Evolutionary conservation across 2,888 invertebrate species (phyloP).

Genomic region (Plagiodera versicolora): DNA sequence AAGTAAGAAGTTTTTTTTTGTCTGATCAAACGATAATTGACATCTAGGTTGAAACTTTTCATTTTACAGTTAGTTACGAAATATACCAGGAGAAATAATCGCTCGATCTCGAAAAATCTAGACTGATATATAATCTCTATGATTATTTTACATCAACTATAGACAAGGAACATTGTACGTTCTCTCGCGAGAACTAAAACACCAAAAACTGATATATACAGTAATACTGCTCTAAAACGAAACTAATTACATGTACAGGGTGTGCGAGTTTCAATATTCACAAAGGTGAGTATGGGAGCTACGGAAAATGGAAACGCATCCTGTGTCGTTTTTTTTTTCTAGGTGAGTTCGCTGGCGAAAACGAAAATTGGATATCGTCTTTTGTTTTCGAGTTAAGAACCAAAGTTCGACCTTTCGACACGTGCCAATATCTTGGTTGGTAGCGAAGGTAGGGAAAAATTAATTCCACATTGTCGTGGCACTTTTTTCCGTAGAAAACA

Average conservation of each 20-base stretch:
- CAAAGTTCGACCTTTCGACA: too few relatives aligned
- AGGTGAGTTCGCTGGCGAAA: too few relatives aligned
- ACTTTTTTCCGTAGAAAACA: too few relatives aligned
- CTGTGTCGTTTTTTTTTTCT: too few relatives aligned
- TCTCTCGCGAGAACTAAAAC: slow-evolving; percentile 29
- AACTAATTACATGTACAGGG: slow-evolving; percentile 38
- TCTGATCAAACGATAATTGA: slow-evolving; percentile 19
- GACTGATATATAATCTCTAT: slow-evolving; percentile 21
- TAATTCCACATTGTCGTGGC: too few relatives aligned
- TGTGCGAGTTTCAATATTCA: too few relatives aligned
- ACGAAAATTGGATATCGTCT: too few relatives aligned
- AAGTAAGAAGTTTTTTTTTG: slow-evolving; percentile 23
- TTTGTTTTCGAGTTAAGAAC: too few relatives aligned
- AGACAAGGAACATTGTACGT: slow-evolving; percentile 38
- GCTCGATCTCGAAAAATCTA: neutral
- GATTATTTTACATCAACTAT: slow-evolving; percentile 12
- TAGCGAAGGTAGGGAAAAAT: too few relatives aligned
- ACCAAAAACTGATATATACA: slow-evolving; percentile 40
- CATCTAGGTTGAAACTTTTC: slow-evolving; percentile 26
- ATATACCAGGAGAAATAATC: neutral
- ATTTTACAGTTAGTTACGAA: slow-evolving; percentile 16
- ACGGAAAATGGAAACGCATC: too few relatives aligned
- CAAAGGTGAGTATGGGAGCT: too few relatives aligned
- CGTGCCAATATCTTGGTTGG: too few relatives aligned
- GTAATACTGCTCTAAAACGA: slow-evolving; percentile 48